Base-by-base conservation (phyloP, 2,797 vertebrate genomes). In the Typhlichthys subterraneus region DNA sequence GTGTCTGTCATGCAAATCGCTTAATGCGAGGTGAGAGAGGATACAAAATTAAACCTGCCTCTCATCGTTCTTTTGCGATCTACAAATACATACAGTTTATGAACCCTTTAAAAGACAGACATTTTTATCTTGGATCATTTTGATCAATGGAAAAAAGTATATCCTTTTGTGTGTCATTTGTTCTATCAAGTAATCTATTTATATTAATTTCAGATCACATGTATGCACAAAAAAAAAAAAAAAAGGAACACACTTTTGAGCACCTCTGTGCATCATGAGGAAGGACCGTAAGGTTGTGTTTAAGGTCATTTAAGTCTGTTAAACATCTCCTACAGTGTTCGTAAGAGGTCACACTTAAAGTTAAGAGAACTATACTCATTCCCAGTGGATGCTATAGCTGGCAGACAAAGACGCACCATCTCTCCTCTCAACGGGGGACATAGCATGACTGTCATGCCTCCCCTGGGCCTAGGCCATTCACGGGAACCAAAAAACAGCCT, bases 361-460 rank as follows among this genome's bases (percentile, higher is more conserved):
- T 33, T 42, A 87, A 72, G 72, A 60, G 57, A 68, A 56, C 10
- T 56, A 19, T 29, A 31, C 62, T 63, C 15, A n/a, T 74, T 76
- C 76, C 69, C 76, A 51, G 64, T 1, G 57, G 81, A 69, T 50
- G 62, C 63, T 23, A 65, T 62, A 14, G 63, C 56, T 51, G 49
- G 72, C 85, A 84, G 70, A 85, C 85, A 89, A 77, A 75, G 68
- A 63, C 79, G 49, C 12, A 46, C 59, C 60, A 66, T 75, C 82
- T 67, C 73, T 65, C 42, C 46, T 73, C 79, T 78, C 74, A 55
- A 77, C 67, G 69, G 74, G 76, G 67, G 65, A 70, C 67, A 73
- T 70, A 66, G 76, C 57, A 53, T n/a, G 63, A 75, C 73, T 77
- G 81, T 77, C 85, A 82, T 2, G 53, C 63, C 83, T 87, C 84